phyloP scores from a whole-genome alignment of 2,888 invertebrate species.

The Ypsolopha sequella region DNA sequence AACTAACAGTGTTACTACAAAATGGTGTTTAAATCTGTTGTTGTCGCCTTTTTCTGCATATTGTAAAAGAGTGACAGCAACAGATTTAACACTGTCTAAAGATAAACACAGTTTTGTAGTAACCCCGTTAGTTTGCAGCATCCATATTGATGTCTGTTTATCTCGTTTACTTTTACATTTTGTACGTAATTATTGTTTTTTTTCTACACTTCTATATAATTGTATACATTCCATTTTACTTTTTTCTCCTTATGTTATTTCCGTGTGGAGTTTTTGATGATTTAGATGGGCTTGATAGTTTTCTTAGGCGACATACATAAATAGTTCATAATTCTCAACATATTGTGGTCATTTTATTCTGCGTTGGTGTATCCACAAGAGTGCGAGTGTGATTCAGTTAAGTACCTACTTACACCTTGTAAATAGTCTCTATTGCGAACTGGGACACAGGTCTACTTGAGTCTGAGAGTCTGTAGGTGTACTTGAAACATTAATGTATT shows the following conservation, averaged over 20 bases:
- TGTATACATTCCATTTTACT: constrained; percentile 49
- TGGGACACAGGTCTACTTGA: constrained; percentile 31
- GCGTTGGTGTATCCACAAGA: constrained; percentile 37
- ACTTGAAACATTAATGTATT: constrained; percentile 42
- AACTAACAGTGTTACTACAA: no score
- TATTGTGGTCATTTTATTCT: constrained; percentile 28
- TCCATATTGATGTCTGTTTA: no score
- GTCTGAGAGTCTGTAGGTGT: constrained; percentile 44
- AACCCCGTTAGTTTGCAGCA: no score
- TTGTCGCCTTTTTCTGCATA: no score
- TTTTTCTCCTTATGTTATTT: constrained; percentile 22
- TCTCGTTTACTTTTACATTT: no score
- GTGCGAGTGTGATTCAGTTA: constrained; percentile 44
- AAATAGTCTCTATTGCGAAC: constrained; percentile 42
- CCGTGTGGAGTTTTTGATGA: constrained; percentile 46
- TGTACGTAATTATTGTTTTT: no score
- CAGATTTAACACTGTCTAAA: no score
- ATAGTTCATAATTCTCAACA: not conserved
- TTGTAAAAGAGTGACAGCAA: no score
- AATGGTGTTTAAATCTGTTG: no score
- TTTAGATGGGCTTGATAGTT: constrained; percentile 56
- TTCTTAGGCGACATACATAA: constrained; percentile 39
- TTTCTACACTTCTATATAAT: constrained; percentile 6
- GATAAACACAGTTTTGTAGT: no score
- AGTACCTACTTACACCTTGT: constrained; percentile 38